phyloP scores from a whole-genome alignment of 2,797 vertebrate species.

The Rhynchonycteris naso region DNA sequence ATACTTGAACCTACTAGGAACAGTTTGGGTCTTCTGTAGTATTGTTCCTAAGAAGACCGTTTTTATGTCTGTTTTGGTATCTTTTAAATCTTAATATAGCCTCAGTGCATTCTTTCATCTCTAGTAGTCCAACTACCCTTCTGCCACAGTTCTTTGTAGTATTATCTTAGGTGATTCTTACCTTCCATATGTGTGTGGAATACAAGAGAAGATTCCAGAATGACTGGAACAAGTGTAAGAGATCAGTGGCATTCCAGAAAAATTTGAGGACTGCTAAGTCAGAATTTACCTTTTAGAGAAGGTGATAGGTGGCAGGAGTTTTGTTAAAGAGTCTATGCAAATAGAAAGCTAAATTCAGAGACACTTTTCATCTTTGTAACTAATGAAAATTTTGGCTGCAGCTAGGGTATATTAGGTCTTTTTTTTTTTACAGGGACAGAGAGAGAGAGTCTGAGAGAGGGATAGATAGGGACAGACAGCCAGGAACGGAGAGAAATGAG shows the following conservation, averaged over 20 bases:
- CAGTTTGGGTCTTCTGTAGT: neutral
- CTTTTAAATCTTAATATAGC: neutral
- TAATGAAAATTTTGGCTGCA: conserved; percentile 37
- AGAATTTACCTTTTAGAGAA: neutral
- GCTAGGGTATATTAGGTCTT: neutral
- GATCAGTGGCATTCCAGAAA: neutral
- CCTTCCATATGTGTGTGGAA: neutral
- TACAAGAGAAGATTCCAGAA: neutral
- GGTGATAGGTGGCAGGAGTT: neutral
- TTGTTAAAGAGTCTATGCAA: neutral
- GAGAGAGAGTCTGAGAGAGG: too few relatives aligned
- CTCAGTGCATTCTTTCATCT: neutral
- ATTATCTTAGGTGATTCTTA: neutral
- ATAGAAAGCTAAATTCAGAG: conserved; percentile 5
- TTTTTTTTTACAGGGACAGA: too few relatives aligned
- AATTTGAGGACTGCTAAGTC: neutral
- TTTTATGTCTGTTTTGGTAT: neutral
- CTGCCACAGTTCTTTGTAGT: neutral
- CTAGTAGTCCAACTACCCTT: neutral
- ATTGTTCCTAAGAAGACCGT: neutral
- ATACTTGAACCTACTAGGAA: neutral
- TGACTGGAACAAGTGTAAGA: neutral
- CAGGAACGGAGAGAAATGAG: too few relatives aligned
- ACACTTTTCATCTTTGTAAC: neutral
- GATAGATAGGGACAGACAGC: too few relatives aligned